phyloP scores from a whole-genome alignment of 2,113 vertebrate genomes.

The Actenoides hombroni region DNA sequence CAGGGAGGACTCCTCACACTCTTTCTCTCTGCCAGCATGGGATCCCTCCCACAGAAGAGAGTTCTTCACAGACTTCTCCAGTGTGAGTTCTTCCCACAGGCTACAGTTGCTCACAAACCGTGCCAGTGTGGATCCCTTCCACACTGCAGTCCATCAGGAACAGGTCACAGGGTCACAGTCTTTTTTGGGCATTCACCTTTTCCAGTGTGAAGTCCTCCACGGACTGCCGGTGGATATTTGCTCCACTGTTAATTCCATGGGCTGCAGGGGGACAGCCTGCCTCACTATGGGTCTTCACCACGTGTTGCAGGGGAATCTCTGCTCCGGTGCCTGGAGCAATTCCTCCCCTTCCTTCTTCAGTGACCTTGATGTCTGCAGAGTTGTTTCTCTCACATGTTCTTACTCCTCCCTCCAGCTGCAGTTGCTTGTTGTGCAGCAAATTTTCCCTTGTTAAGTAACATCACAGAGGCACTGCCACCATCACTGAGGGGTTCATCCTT shows the following conservation, averaged over 20 bases:
- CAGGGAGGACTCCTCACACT: neutral
- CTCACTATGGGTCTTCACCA: neutral
- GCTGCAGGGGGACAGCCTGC: neutral
- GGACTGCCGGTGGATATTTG: neutral
- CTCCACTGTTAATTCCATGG: neutral
- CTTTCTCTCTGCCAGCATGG: neutral
- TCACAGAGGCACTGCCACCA: rapidly evolving
- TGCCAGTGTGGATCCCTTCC: neutral
- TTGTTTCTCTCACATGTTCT: neutral
- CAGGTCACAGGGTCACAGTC: neutral
- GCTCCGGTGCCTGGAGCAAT: neutral
- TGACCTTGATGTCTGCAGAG: neutral
- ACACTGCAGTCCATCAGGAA: neutral
- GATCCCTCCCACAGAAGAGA: neutral
- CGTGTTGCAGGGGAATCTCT: neutral
- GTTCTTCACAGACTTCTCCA: neutral
- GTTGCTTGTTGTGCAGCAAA: neutral
- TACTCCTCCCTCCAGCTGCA: neutral
- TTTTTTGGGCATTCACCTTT: neutral
- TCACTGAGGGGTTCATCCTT: neutral
- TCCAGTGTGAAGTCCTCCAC: neutral
- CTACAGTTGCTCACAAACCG: neutral
- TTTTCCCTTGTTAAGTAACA: no score
- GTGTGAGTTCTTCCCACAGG: rapidly evolving
- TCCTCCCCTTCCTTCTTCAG: neutral